These are phyloP conservation scores for Amblyraja radiata DNA, from an alignment of 2,797 vertebrate genomes.

Conservation along the genomic window DNA sequence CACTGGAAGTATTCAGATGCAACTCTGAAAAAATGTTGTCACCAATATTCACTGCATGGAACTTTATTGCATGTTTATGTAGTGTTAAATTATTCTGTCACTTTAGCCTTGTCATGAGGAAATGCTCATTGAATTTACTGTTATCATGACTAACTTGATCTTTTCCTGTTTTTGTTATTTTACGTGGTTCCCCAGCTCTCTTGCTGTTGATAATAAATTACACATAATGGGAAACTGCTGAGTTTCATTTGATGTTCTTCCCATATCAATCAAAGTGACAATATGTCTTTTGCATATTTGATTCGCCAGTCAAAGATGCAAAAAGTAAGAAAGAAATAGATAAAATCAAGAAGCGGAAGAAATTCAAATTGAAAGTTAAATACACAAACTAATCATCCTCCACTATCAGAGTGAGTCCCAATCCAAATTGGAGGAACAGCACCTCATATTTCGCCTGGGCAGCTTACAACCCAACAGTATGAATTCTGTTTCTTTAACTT, in stretches of 20 bases:
- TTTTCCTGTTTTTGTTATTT: background rate
- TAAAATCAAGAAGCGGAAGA: too few relatives aligned
- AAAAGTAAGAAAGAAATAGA: too few relatives aligned
- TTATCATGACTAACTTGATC: background rate
- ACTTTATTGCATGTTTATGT: conserved; percentile 13
- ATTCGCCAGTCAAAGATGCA: background rate
- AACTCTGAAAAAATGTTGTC: background rate
- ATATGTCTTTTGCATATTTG: background rate
- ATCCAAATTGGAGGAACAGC: background rate
- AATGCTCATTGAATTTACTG: conserved; percentile 1
- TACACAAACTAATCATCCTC: background rate
- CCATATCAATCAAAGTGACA: background rate
- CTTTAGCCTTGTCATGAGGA: background rate
- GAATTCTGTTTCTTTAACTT: too few relatives aligned
- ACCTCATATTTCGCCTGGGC: too few relatives aligned
- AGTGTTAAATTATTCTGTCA: background rate
- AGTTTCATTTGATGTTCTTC: background rate
- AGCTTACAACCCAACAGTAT: too few relatives aligned
- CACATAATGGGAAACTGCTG: background rate
- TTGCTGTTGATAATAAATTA: background rate
- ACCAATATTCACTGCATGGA: background rate
- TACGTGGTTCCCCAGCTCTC: background rate
- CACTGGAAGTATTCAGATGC: background rate
- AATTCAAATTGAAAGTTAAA: background rate
- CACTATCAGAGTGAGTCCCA: background rate